Evolutionary conservation across 2,797 vertebrate species (phyloP).

Genomic region (Picus viridis): DNA sequence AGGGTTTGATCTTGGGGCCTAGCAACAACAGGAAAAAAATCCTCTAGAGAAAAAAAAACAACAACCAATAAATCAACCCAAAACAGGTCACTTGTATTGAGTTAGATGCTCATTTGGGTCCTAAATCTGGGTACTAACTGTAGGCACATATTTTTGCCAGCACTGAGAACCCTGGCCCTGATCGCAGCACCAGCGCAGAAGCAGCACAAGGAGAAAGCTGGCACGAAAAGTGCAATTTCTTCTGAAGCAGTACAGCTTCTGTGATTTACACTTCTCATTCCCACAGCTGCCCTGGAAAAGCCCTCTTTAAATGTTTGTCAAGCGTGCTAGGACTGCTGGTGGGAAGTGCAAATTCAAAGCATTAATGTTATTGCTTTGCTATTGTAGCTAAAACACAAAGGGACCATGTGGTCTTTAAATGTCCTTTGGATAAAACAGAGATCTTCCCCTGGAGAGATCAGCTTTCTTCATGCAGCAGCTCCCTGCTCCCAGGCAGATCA

Average conservation of each 20-base stretch:
- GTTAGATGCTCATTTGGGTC: not conserved
- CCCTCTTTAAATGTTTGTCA: not conserved
- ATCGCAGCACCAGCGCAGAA: not conserved
- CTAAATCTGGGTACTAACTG: not conserved
- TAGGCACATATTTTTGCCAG: not conserved
- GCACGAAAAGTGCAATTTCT: not conserved
- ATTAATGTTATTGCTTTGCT: not conserved
- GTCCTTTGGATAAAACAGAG: not conserved
- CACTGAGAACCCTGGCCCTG: not conserved
- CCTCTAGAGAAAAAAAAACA: not conserved
- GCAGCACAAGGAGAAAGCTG: not conserved
- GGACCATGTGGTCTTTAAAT: not conserved
- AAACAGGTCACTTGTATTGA: not conserved
- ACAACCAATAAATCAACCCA: too few species aligned
- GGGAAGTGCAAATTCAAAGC: not conserved
- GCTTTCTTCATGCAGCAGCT: conserved; percentile 9
- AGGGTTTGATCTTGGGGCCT: not conserved
- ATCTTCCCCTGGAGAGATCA: conserved; percentile 9
- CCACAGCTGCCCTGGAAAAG: not conserved
- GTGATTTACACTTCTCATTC: conserved; percentile 13
- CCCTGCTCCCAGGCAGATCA: not conserved
- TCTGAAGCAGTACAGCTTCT: not conserved
- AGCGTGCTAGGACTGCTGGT: not conserved
- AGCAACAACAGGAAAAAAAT: not conserved
- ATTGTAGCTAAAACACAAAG: not conserved